Base-by-base conservation (phyloP, 2,797 vertebrate genomes). In the Neomorphus geoffroyi region DNA sequence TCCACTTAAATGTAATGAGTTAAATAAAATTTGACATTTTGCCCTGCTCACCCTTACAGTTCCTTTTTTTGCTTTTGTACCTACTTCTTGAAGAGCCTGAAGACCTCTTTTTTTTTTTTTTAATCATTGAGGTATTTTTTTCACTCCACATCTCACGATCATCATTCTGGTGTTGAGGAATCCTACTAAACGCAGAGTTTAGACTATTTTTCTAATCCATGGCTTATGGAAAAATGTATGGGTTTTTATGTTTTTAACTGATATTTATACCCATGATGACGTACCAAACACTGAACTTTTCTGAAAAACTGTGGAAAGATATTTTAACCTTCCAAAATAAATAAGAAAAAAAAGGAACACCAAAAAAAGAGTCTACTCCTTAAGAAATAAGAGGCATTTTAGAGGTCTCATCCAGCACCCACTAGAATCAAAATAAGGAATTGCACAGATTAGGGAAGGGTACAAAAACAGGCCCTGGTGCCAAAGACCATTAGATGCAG, bases 21-120 rank as follows among this genome's bases (percentile, higher is more conserved):
- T 96, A 97, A 94, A 97, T 96, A 96, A 95, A 91, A 95, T 85
- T 88, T 96, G 96, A 97, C 97, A 96, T 97, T 97, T 97, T 84
- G 80, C 96, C 97, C 96, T 96, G 73, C 80, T 82, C 92, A 96
- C 97, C 96, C 96, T 90, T 51, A 33, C 53, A 83, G 91, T 96
- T 98, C 97, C 97, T 97, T 98, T 97, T 96, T 97, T 98, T 91
- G 92, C 97, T 97, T 98, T 97, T 96, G 98, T 98, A 98, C 98
- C 98, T 98, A 97, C 98, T 98, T 96, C 97, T 97, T 98, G 98
- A 98, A 98, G 98, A 93, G 88, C 86, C 93, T 97, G 90, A 97
- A 96, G 91, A 86, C 48, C 46, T 93, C 88, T 84, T 95, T 94
- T 79, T 79, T 97, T 96, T 95, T 80, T 96, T 96, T 97, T 95